Conservation (phyloP, 23 tunicate species). For the Phallusia fumigata region DNA sequence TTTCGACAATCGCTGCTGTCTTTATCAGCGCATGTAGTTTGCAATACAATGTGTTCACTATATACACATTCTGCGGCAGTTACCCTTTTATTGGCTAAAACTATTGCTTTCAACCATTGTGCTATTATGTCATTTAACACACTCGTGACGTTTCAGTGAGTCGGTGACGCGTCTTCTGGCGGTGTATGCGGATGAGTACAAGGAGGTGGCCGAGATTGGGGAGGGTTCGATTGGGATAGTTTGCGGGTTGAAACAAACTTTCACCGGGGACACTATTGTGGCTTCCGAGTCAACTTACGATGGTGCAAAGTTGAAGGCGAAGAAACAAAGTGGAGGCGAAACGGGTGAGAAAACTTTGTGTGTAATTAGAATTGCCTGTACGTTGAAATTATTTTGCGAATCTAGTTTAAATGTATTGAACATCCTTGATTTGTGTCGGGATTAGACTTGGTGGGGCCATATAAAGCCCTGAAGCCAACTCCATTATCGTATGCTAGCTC, state of each 20-base stretch:
- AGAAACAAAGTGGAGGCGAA: background rate
- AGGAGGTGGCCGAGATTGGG: constrained; percentile 11
- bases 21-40: too few relatives aligned
- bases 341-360: background rate
- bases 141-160: constrained; percentile 26
- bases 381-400: too few relatives aligned
- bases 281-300: constrained; percentile 29
- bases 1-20: too few relatives aligned
- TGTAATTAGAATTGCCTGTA: too few relatives aligned
- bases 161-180: constrained; percentile 31
- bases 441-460: too few relatives aligned
- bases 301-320: constrained; percentile 15
- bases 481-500: too few relatives aligned
- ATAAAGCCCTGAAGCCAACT: too few relatives aligned
- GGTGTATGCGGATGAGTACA: constrained; percentile 71
- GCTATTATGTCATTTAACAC: background rate
- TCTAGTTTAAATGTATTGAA: background rate
- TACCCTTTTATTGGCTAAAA: too few relatives aligned
- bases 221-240: constrained; percentile 71
- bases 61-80: too few relatives aligned
- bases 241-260: constrained; percentile 59
- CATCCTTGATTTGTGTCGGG: background rate
- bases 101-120: too few relatives aligned
- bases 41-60: too few relatives aligned
- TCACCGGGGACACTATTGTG: constrained; percentile 82